Evolutionary conservation across 2,797 vertebrate genomes (phyloP), one percentile per base, ranked within the genome.

Genomic region (Corythornis leucogaster): DNA sequence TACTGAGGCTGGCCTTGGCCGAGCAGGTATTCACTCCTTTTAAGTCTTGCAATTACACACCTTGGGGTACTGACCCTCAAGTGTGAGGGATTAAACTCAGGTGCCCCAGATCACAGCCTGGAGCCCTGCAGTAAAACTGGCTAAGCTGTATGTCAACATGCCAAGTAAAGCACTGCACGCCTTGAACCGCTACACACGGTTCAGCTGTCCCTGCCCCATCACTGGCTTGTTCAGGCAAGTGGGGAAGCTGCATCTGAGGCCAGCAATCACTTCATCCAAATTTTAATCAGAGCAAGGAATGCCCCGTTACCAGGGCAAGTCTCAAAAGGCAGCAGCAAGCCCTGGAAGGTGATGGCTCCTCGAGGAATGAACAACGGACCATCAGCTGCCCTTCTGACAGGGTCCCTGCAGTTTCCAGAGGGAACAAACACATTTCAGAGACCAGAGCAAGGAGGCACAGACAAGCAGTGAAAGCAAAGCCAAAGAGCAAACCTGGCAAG

Each of bases 261-360:
- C 40, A 88, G 45, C 11, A 76, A 86, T 66, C 80, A 38, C 50
- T 86, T 64, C 21, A 24, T 54, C 71, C 74, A 42, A 61, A 86
- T 63, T 91, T 66, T 35, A 63, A 55, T 31, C 42, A 70, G 35
- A 67, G 50, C n/a, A 69, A 86, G 67, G 59, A 87, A 54, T 28
- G n/a, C 51, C 63, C 31, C 11, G 5, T n/a, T 80, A 33, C 57
- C 25, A 63, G 13, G n/a, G 35, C 45, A 73, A 64, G 53, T 33
- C 80, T 85, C 80, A 79, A 75, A 92, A 91, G 38, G n/a, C 63
- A 84, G 45, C 64, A 68, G 75, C 59, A 90, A 85, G 63, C 9
- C 24, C 51, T 57, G 51, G 38, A n/a, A 83, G 58, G 46, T 2
- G 15, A 8, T 6, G 2, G 9, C 28, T 91, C 22, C 54, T 58